These are phyloP conservation scores for Streptopelia turtur DNA, from an alignment of 2,797 vertebrate genomes.

Conservation along the genomic window DNA sequence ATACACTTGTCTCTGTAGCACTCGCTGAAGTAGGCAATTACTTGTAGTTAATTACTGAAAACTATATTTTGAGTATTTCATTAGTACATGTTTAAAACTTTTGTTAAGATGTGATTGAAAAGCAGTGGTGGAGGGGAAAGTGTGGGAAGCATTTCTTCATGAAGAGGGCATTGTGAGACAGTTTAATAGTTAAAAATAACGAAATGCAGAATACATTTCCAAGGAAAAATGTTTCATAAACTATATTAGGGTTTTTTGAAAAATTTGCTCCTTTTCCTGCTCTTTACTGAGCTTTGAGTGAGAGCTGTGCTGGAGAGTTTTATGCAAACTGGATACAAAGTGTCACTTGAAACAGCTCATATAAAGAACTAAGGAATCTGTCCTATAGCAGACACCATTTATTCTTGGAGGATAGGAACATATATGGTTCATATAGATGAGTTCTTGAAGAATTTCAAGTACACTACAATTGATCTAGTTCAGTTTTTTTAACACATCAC, in stretches of 20 bases:
- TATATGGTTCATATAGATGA: not conserved
- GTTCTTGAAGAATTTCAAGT: not conserved
- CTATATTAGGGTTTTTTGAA: not conserved
- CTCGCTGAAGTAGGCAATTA: not conserved
- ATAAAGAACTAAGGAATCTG: not conserved
- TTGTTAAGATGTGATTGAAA: not conserved
- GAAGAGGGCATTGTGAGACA: not conserved
- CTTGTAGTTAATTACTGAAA: not conserved
- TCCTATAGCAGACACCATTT: not conserved
- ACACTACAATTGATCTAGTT: not conserved
- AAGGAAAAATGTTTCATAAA: not conserved
- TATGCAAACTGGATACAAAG: not conserved
- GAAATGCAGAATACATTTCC: not conserved
- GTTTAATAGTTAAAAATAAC: not conserved
- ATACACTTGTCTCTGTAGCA: not conserved
- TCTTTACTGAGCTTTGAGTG: not conserved
- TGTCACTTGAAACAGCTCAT: not conserved
- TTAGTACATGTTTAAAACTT: not conserved
- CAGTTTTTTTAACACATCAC: not conserved
- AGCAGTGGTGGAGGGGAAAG: not conserved
- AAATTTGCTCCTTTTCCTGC: not conserved
- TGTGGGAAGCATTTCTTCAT: not conserved
- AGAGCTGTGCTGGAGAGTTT: not conserved
- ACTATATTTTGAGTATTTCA: not conserved
- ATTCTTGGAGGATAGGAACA: not conserved